Evolutionary conservation across 2,797 vertebrate genomes (phyloP), one percentile per base, ranked within the genome.

Genomic region (Adrianichthys oophorus): DNA sequence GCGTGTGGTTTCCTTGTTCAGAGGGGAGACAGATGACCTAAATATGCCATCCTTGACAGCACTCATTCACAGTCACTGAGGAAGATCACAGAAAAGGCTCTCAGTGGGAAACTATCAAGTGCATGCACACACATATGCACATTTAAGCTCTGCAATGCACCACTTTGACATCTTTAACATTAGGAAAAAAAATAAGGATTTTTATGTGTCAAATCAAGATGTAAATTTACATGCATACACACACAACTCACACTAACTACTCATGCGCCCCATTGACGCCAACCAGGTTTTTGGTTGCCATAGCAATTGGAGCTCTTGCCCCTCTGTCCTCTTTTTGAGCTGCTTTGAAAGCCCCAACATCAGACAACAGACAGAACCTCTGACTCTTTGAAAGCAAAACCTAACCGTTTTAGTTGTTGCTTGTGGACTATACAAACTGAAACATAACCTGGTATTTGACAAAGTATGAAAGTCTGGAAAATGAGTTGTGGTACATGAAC

Each of bases 241-340:
- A 60, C 10, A 41, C 15, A 23, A 7, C 42, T 55, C 52, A 56
- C 21, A 53, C 10, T 5, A 59, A 52, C 41, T 56, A 53, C 23
- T 18, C 40, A 17, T 52, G 41, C 43, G 43, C 40, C 52, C 41
- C 21, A 47, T 43, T 75, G 76, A 77, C 45, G 57, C 44, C 56
- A 68, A 74, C 32, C 52, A 79, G 65, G 62, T 68, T 75, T 68
- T 43, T 40, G 51, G 86, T 88, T 85, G 65, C 79, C 78, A 87
- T 86, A 68, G 78, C 56, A 56, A 86, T 78, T 14, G 15, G 19
- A 82, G 64, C 64, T 62, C 24, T 57, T 62, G 48, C 45, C 49
- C 65, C 54, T 59, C 48, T 65, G 55, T 70, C 60, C 41, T 72
- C 66, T 23, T 41, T 23, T 47, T 59, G 45, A 74, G 72, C 61